Percentiles rank a stretch among this genome's conserved stretches.
These are phyloP conservation scores for Adelosebastes latens DNA, from an alignment of 2,797 vertebrate species.

Conservation along the genomic window DNA sequence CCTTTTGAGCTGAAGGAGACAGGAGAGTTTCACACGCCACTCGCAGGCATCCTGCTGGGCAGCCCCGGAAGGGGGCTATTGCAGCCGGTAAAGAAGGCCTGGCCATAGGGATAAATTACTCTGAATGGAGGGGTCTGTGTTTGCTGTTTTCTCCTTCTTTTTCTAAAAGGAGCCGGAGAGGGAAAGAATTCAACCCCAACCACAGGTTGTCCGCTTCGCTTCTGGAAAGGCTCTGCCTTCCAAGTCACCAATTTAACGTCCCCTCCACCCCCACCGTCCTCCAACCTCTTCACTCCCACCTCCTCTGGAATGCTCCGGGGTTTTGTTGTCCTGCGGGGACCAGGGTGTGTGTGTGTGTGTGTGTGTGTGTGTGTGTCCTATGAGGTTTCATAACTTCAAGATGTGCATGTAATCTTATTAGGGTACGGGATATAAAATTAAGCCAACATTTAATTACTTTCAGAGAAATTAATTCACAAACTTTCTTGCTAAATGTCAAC, in stretches of 20 bases:
- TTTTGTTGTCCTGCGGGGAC: constrained; percentile 56
- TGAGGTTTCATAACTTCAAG: constrained; percentile 46
- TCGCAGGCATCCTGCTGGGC: constrained; percentile 91
- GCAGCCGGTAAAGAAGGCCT: constrained; percentile 89
- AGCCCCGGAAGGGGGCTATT: constrained; percentile 88
- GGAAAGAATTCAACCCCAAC: constrained; percentile 80
- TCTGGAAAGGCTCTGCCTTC: constrained; percentile 72
- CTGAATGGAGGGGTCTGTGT: constrained; percentile 86
- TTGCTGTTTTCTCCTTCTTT: constrained; percentile 70
- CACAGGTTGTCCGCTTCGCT: constrained; percentile 78
- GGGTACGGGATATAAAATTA: neutral
- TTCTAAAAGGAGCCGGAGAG: constrained; percentile 73
- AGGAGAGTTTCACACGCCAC: constrained; percentile 94
- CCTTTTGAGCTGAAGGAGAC: constrained; percentile 87
- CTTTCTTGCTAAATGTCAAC: neutral
- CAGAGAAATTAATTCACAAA: neutral
- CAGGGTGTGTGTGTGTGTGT: constrained; percentile 22
- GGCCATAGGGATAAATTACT: constrained; percentile 87
- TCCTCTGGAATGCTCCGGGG: constrained; percentile 63
- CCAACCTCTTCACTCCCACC: constrained; percentile 50
- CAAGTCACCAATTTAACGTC: constrained; percentile 76
- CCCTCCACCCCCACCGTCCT: constrained; percentile 40
- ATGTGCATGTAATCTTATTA: neutral
- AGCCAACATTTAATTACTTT: neutral
- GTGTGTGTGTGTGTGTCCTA: constrained; percentile 23